Evolutionary conservation across 2,797 vertebrate species (phyloP), one percentile per base, ranked within the genome.

Genomic region (Squalus acanthias): DNA sequence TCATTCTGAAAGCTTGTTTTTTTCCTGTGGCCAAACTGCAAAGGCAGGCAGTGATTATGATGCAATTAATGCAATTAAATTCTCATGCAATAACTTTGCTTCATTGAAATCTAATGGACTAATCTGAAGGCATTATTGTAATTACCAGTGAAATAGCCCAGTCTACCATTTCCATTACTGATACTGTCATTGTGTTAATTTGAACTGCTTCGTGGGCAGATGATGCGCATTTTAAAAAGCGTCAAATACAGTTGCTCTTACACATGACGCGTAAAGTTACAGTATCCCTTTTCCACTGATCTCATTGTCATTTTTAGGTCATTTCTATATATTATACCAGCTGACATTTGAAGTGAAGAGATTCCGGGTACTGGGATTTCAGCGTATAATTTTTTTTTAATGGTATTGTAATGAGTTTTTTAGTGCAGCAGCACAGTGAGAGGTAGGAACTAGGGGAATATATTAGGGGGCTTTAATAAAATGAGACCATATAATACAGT

Each of bases 41-140:
- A 57, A n/a, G 26, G 70, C 70, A 74, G 94, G 26, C 94, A 60
- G 94, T 76, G 70, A 76, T 76, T 95, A 60, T 60, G 94, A 60
- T 76, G 94, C 94, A 74, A 76, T 95, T 95, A 95, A 95, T 95
- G 94, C 70, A 95, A 95, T 95, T 95, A 95, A 76, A 95, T 95
- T 95, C 70, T 95, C 94, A 95, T 95, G 70, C 70, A 95, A 95
- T 95, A 95, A 95, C 70, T 95, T 95, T 95, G 94, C 94, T 76
- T 95, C 50, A 95, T 95, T 95, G 50, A 74, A 95, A 76, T 60
- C 46, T 60, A 95, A 95, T 95, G 93, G 93, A 95, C 67, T 95
- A 95, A 76, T 95, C 94, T 95, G 53, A 76, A 95, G 70, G 70
- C 29, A 76, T 95, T 76, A 57, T n/a, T 76, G 70, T 95, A 95